Percentiles rank a stretch among this genome's conserved stretches.
Evolutionary conservation across 2,797 vertebrate genomes (phyloP).

Genomic region (Hippoglossus hippoglossus): DNA sequence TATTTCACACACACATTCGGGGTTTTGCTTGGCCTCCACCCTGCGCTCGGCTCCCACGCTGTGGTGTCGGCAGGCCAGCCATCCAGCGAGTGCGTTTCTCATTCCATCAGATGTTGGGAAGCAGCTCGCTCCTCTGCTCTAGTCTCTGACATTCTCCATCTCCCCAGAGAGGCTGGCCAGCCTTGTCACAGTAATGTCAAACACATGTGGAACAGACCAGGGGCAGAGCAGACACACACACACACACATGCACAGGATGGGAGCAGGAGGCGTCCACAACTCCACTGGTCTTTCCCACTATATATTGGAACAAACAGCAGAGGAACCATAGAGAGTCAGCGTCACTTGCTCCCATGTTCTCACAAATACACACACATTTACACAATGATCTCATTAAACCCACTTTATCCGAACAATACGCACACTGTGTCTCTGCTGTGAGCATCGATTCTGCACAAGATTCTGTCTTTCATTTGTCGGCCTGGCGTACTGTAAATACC

Average conservation of each 20-base stretch:
- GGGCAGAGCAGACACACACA: constrained; percentile 41
- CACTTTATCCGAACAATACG: constrained; percentile 17
- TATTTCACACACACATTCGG: constrained; percentile 70
- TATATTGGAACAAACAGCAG: constrained; percentile 64
- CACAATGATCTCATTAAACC: constrained; percentile 18
- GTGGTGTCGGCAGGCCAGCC: constrained; percentile 75
- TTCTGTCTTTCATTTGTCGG: neutral
- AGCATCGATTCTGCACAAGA: constrained; percentile 4
- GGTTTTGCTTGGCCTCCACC: constrained; percentile 74
- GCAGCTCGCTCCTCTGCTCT: constrained; percentile 74
- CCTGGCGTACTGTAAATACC: constrained; percentile 2
- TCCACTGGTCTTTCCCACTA: constrained; percentile 63
- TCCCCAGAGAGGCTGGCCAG: constrained; percentile 82
- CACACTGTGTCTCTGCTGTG: neutral
- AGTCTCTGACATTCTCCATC: constrained; percentile 83
- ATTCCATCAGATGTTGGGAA: constrained; percentile 88
- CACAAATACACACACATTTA: constrained; percentile 27
- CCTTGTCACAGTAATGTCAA: constrained; percentile 88
- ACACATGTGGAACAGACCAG: constrained; percentile 84
- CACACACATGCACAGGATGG: constrained; percentile 9
- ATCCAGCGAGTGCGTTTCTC: constrained; percentile 80
- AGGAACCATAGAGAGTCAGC: constrained; percentile 63
- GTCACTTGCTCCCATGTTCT: constrained; percentile 31
- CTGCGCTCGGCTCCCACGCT: constrained; percentile 80
- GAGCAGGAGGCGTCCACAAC: constrained; percentile 56